Evolutionary conservation across 1,140 invertebrate genomes (phyloP), one percentile per base, ranked within the genome.

Genomic region (Telenomus remus): DNA sequence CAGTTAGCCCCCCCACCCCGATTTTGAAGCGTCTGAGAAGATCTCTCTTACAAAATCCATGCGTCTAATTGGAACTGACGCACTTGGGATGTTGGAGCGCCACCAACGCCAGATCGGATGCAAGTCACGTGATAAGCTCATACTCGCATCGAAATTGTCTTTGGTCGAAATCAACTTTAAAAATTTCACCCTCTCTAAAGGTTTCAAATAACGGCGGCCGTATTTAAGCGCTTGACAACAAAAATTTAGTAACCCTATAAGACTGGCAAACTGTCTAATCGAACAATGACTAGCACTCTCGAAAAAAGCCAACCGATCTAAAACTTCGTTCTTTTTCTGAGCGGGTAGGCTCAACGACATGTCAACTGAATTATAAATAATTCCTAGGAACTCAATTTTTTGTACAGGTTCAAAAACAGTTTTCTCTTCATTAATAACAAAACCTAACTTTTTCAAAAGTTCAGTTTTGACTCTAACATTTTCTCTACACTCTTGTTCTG

Each of bases 1-100:
- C n/a, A n/a, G 59, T 33, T 39, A 34, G 5, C 34, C 54, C 0
- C 59, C 64, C 72, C 57, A 74, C 33, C 66, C 76, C 12, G 48
- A 16, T 11, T 7, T 44, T 0, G 50, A 63, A 1, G 19, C 59
- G 39, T 61, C 59, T 1, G 59, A 51, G 11, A 33, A 61, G 42
- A 61, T 5, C 5, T 6, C 34, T 35, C 51, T 11, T 49, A 10
- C 8, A n/a, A 12, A 7, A 7, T 15, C 15, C 0, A 7, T 12
- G 11, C 5, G 10, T 6, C 10, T 35, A 35, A 64, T 64, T 8
- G 16, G 16, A n/a, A 53, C 37, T n/a, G 7, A 1, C 33, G 37
- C 34, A 3, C 1, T 37, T 1, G 27, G 19, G 9, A 53, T 54
- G 43, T 47, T 43, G 5, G 34, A 35, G n/a, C 34, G 34, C 4